Evolutionary conservation across 1,140 invertebrate species (phyloP).

Genomic region (Caligus rogercresseyi): DNA sequence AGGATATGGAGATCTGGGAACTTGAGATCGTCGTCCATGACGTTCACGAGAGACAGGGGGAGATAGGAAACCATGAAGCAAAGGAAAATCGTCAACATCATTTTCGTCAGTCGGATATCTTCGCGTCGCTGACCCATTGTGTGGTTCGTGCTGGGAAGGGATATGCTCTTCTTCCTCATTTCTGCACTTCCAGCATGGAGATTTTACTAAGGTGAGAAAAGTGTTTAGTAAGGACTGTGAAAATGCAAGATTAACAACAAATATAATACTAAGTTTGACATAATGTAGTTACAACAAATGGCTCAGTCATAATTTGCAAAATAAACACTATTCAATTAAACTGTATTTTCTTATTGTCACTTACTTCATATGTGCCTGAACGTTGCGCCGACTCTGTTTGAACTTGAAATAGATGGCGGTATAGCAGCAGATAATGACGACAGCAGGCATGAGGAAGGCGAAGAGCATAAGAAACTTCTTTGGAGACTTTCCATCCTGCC

Average conservation of each 20-base stretch:
- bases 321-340: too few relatives aligned
- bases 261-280: too few relatives aligned
- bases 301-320: too few relatives aligned
- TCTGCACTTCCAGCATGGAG: neutral
- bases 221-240: too few relatives aligned
- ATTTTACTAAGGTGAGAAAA: neutral
- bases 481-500: conserved; percentile 48
- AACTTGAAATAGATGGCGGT: conserved; percentile 66
- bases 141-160: neutral
- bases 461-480: conserved; percentile 67
- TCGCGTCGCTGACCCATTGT: conserved; percentile 36
- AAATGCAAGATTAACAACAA: too few relatives aligned
- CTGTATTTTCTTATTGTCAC: too few relatives aligned
- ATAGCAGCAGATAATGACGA: conserved; percentile 63
- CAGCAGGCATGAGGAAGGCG: conserved; percentile 57
- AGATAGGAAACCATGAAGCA: conserved; percentile 45
- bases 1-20: conserved; percentile 55
- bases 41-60: conserved; percentile 65
- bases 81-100: conserved; percentile 52
- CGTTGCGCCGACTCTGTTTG: conserved; percentile 21
- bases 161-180: neutral
- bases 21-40: conserved; percentile 47
- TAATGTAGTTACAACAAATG: too few relatives aligned
- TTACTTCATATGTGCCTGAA: conserved; percentile 17
- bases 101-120: conserved; percentile 54